Base-by-base conservation (phyloP, 2,113 vertebrate genomes). In the Baryphthengus martii region DNA sequence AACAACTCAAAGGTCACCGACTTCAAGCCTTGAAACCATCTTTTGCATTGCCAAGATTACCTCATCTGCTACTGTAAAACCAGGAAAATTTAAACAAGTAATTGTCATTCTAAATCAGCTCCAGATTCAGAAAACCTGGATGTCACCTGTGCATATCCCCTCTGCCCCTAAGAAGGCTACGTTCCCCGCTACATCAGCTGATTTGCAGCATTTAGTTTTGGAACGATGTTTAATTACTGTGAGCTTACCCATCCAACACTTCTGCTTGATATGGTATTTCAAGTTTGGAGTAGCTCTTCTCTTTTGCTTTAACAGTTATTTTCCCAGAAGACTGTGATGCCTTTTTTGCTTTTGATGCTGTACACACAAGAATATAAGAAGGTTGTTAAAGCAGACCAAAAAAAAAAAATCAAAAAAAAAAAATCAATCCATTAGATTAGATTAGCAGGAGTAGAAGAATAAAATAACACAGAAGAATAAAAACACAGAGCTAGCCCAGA, bases 221-320 rank as follows among this genome's bases (percentile, higher is more conserved):
- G 15, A 90, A 49, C 15, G 33, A 17, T 8, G 14, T 49, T 93
- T 39, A 70, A 7, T 47, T 66, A 72, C 35, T 74, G n/a, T 18
- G 93, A 67, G 93, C 99, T 99, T 96, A 99, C 99, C 99, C 99
- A 95, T 99, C 99, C 97, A 99, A 98, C 94, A 99, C 99, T 94
- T 99, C 99, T 70, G 99, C 99, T 97, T 99, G 99, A 98, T 99
- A 99, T 0, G 99, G 99, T 97, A 99, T 99, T 99, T 99, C 99
- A 94, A 99, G 99, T 98, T 99, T 99, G 94, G 99, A 99, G 88
- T 99, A 99, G 96, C 98, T 99, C 97, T 99, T 99, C 97, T 99
- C 99, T 97, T 99, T 99, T 31, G 99, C 99, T 98, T 99, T 99
- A 76, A 99, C 99, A 53, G 99, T 99, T 97, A 99, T 99, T 98